phyloP scores from a whole-genome alignment of 2,888 invertebrate species.

The Synanthedon vespiformis region DNA sequence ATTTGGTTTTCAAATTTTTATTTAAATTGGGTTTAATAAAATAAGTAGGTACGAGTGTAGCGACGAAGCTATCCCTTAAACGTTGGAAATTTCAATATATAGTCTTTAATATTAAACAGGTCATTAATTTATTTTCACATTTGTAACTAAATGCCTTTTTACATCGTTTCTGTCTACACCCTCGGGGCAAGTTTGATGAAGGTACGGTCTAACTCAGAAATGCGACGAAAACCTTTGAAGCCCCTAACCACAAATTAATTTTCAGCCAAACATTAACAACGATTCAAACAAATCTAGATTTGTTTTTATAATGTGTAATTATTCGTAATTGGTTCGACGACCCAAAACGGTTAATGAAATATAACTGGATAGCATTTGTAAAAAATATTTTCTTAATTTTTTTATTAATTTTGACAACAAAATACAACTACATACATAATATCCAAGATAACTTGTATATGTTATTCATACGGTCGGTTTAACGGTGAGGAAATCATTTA shows the following conservation, averaged over 20 bases:
- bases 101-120: no score
- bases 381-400: no score
- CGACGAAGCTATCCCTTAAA: no score
- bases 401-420: no score
- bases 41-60: no score
- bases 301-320: conserved; percentile 12
- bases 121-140: neutral
- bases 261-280: conserved; percentile 15
- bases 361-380: no score
- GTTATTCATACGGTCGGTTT: neutral
- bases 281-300: conserved; percentile 18
- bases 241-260: conserved; percentile 27
- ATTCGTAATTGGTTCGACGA: neutral
- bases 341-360: neutral
- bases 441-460: no score
- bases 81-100: no score
- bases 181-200: neutral
- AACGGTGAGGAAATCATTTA: neutral
- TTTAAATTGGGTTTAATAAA: no score
- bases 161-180: neutral
- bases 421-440: no score
- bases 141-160: neutral
- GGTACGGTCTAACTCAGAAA: neutral
- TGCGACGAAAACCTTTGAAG: conserved; percentile 18
- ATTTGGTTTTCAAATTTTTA: no score